Conservation (phyloP, 2,113 vertebrate species). For the Campylorhamphus procurvoides region DNA sequence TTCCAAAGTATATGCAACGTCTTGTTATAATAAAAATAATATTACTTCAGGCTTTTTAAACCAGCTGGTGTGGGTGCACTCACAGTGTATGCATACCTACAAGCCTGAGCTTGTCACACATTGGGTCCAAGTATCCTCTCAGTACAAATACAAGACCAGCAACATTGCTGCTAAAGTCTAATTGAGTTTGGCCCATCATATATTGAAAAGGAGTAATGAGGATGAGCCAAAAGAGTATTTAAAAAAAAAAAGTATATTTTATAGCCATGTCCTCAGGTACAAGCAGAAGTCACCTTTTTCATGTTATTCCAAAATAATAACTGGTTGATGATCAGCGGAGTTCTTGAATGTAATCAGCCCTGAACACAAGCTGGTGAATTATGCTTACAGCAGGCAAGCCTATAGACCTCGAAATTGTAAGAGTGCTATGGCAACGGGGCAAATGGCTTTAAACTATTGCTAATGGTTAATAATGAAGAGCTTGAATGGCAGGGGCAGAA, state of each 20-base stretch:
- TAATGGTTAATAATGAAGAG: background rate
- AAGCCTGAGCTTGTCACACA: background rate
- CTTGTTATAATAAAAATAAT: background rate
- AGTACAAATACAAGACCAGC: background rate
- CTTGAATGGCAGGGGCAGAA: background rate
- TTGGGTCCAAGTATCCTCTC: background rate
- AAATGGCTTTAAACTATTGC: background rate
- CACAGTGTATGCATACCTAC: background rate
- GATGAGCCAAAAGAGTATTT: background rate
- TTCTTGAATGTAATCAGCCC: background rate
- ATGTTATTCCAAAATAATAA: background rate
- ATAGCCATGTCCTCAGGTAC: background rate
- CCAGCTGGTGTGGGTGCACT: background rate
- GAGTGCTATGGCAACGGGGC: background rate
- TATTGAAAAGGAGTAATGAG: background rate
- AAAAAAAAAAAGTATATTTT: background rate
- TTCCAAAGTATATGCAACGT: background rate
- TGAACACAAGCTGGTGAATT: background rate
- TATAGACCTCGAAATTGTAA: fast-evolving
- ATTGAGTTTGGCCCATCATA: background rate
- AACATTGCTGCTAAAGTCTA: background rate
- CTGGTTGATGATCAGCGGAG: fast-evolving
- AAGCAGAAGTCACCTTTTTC: background rate
- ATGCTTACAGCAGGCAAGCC: fast-evolving
- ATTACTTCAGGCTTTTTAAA: background rate